phyloP scores from a whole-genome alignment of 2,888 invertebrate species.

The Axea sp. region DNA sequence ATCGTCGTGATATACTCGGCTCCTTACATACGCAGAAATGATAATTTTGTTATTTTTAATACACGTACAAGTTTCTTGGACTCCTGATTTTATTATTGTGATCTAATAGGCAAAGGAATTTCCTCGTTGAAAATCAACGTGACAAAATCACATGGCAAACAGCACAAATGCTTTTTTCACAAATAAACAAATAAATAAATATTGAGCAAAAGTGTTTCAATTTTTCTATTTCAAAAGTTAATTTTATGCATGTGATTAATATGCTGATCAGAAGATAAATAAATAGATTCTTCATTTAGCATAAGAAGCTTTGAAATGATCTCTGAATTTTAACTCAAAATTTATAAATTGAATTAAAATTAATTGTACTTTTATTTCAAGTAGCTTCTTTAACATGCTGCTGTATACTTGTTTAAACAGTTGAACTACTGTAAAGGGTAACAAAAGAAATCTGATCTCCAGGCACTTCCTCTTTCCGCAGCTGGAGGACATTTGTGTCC shows the following conservation, averaged over 20 bases:
- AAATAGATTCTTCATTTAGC: too few relatives aligned
- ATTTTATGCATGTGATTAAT: too few relatives aligned
- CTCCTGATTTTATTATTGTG: constrained; percentile 20
- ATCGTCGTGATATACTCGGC: constrained; percentile 70
- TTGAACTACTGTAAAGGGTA: constrained; percentile 63
- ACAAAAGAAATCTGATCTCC: constrained; percentile 68
- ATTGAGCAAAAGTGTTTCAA: too few relatives aligned
- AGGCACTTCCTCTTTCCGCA: constrained; percentile 42
- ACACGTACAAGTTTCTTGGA: constrained; percentile 11
- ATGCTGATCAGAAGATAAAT: too few relatives aligned
- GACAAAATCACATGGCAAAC: too few relatives aligned
- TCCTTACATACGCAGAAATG: constrained; percentile 57
- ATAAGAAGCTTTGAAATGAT: too few relatives aligned
- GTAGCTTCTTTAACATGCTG: constrained; percentile 37
- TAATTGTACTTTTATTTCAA: constrained; percentile 29
- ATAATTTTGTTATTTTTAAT: constrained; percentile 26
- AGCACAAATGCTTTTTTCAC: too few relatives aligned
- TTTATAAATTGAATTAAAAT: too few relatives aligned
- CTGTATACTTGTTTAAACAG: constrained; percentile 22
- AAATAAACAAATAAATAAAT: too few relatives aligned
- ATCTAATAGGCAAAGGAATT: constrained; percentile 13
- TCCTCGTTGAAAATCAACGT: too few relatives aligned
- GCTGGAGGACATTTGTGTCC: constrained; percentile 35
- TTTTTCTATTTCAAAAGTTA: too few relatives aligned
- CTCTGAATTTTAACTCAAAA: too few relatives aligned